A percentile compares a stretch with the other conserved stretches of the same genome.
Evolutionary conservation across 1,140 invertebrate species (phyloP).

Genomic region (Chironomus tepperi): DNA sequence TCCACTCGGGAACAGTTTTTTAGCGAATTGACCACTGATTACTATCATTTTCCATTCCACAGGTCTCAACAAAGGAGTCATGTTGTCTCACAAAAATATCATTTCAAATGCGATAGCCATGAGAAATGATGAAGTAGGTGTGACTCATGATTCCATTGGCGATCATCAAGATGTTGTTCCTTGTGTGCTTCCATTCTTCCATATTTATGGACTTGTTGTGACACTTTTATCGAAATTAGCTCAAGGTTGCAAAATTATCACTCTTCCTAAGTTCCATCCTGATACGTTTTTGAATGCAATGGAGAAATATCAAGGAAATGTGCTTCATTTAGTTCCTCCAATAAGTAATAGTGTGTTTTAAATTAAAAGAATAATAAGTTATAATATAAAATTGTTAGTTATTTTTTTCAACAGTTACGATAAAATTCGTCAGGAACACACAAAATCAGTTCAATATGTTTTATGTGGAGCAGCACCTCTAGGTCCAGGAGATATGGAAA

Average conservation of each 20-base stretch:
- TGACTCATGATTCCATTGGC: conserved; percentile 38
- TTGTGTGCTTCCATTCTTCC: conserved; percentile 70
- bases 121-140: conserved; percentile 31
- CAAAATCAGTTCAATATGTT: conserved; percentile 45
- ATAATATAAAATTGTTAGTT: conserved; percentile 42
- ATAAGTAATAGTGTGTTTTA: conserved; percentile 43
- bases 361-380: neutral
- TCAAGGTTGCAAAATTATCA: conserved; percentile 57
- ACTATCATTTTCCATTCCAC: too few relatives aligned
- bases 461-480: conserved; percentile 64
- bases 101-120: conserved; percentile 44
- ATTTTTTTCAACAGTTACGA: conserved; percentile 59
- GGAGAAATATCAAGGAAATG: conserved; percentile 45
- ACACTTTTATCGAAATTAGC: conserved; percentile 48
- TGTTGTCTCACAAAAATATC: conserved; percentile 61
- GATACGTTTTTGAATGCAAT: conserved; percentile 50
- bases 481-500: conserved; percentile 47
- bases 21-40: too few relatives aligned
- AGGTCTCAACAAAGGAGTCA: conserved; percentile 80
- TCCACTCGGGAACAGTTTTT: too few relatives aligned
- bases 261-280: conserved; percentile 64
- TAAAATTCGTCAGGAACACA: conserved; percentile 48
- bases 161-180: conserved; percentile 49
- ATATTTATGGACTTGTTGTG: conserved; percentile 67
- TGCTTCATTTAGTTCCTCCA: conserved; percentile 52